Base-by-base conservation (phyloP, 2,888 invertebrate species). In the Agrilus biguttatus region DNA sequence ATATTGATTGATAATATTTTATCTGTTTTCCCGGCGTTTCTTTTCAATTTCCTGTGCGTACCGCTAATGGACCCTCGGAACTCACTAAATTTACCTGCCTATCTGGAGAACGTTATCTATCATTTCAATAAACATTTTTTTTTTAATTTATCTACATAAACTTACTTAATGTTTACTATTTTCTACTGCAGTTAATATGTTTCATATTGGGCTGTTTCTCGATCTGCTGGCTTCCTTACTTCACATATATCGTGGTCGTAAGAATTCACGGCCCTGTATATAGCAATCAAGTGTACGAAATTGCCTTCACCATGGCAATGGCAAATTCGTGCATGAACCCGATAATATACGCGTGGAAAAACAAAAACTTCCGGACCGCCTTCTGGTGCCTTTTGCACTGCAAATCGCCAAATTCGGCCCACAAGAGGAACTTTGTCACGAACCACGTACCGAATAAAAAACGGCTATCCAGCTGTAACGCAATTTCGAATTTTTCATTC, bases 301-400 rank as follows among this genome's bases (percentile, higher is more conserved):
- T 61, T 14, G 58, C 62, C 21, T 63, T 66, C 47, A 63, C 80
- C 3, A 68, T 87, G 49, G 86, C 85, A 19, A 80, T 86, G 70
- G 74, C 80, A 41, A 86, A 86, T 63, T 86, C 85, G 8, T 82
- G 82, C 23, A 75, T 85, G 57, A 87, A 87, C 65, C 87, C 87
- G 0, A 67, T 86, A 37, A 85, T 86, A 54, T 87, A 87, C 67
- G 84, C 85, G 28, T 87, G 87, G 86, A 87, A 87, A 62, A 86
- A 85, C 61, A 72, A 77, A 7, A 83, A 79, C 48, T 86, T 85
- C 60, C 75, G 85, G 5, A 73, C 74, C 40, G 81, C 85, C 1
- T 85, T 86, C 58, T 70, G 73, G 28, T 75, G 76, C 49, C 67
- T 84, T 10, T 63, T 84, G 13, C 73, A 75, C 21, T 83, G 83